Percentiles rank a stretch among this genome's conserved stretches.
phyloP scores from a whole-genome alignment of 2,113 vertebrate species.

The Oreochromis aureus region DNA sequence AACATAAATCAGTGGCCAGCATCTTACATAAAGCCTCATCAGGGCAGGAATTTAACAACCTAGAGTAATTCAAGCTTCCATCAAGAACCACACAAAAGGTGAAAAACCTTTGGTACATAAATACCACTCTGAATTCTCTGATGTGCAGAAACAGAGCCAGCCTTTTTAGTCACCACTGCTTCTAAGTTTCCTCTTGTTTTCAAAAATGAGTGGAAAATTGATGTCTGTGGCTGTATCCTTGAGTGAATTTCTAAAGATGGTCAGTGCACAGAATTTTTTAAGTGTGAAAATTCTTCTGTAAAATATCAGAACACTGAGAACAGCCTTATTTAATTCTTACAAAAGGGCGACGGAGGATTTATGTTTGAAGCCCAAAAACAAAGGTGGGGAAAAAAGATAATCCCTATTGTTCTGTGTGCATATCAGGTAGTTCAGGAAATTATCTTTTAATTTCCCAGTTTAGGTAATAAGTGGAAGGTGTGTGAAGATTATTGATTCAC shows the following conservation, averaged over 20 bases:
- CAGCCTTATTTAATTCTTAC: not conserved
- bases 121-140: not conserved
- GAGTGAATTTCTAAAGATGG: not conserved
- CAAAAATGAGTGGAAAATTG: not conserved
- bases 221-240: not conserved
- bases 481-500: conserved; percentile 33
- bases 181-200: not conserved
- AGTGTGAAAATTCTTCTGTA: not conserved
- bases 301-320: not conserved
- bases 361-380: not conserved
- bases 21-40: not conserved
- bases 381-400: not conserved
- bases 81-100: not conserved
- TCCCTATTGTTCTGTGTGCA: not conserved
- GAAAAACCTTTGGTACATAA: not conserved
- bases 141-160: not conserved
- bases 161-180: not conserved
- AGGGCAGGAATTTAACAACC: not conserved
- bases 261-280: not conserved
- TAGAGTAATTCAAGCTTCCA: not conserved
- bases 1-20: not conserved
- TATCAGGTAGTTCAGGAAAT: conserved; percentile 27
- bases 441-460: conserved; percentile 18
- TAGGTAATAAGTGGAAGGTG: conserved; percentile 14
- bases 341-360: not conserved